phyloP scores from a whole-genome alignment of 2,888 invertebrate genomes.

The Lepetodrilus schrolli region DNA sequence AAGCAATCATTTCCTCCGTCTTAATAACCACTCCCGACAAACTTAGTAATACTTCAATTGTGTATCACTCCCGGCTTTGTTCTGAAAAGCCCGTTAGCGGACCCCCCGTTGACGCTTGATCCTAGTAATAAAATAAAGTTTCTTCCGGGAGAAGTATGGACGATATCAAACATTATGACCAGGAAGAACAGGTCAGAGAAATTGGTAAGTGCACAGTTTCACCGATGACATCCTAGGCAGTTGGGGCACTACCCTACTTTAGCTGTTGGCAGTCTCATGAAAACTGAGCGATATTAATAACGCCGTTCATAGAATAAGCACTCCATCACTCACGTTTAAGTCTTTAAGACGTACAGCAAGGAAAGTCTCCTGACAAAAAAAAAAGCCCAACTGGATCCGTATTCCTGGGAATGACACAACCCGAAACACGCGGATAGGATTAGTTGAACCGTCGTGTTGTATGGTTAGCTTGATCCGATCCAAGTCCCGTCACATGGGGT shows the following conservation, averaged over 20 bases:
- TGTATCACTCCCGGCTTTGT: slow-evolving; percentile 6
- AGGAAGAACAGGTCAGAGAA: slow-evolving; percentile 4
- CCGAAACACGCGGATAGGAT: not conserved
- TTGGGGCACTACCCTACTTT: slow-evolving; percentile 1
- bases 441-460: slow-evolving; percentile 2
- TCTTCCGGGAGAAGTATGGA: not conserved
- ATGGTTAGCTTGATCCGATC: not conserved
- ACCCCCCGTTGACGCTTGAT: not conserved
- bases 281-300: slow-evolving; percentile 16
- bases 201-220: slow-evolving; percentile 21
- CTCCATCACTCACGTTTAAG: slow-evolving; percentile 5
- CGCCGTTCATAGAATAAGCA: slow-evolving; percentile 20
- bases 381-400: not conserved
- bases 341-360: too few relatives aligned
- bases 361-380: slow-evolving; percentile 6
- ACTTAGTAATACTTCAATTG: slow-evolving; percentile 28
- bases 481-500: not conserved
- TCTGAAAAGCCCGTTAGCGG: slow-evolving; percentile 1
- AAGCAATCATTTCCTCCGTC: not conserved
- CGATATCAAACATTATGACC: slow-evolving; percentile 6
- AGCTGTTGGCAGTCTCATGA: not conserved
- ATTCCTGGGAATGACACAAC: not conserved
- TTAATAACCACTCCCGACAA: slow-evolving; percentile 22
- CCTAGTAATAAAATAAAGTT: slow-evolving; percentile 6
- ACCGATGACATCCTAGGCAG: slow-evolving; percentile 1